A percentile compares a stretch with the other conserved stretches of the same genome.
Conservation (phyloP, 2,113 vertebrate genomes). For the rat (Rattus norvegicus) region GRCr8 NC_086027.1:46552001-46552500, state of each 20-base stretch:
- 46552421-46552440: not conserved
- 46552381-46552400: not conserved
- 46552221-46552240: too few relatives aligned
- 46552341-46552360: too few relatives aligned
- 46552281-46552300: not conserved
- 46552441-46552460: not conserved
- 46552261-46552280: not conserved
- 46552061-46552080: conserved; percentile 31
- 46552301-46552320: not conserved
- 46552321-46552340: not conserved
- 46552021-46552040: conserved; percentile 49
- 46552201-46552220: not conserved
- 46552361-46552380: not conserved
- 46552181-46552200: not conserved
- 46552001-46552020: conserved; percentile 36
- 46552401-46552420: not conserved
- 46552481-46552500: not conserved
- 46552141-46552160: not conserved
- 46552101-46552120: conserved; percentile 35
- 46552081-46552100: conserved; percentile 23
- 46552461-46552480: not conserved
- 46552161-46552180: not conserved
- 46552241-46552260: not conserved
- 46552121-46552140: conserved; percentile 1
- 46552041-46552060: conserved; percentile 33